Conservation (phyloP, 2,888 invertebrate species). For the Glaucopsyche alexis region DNA sequence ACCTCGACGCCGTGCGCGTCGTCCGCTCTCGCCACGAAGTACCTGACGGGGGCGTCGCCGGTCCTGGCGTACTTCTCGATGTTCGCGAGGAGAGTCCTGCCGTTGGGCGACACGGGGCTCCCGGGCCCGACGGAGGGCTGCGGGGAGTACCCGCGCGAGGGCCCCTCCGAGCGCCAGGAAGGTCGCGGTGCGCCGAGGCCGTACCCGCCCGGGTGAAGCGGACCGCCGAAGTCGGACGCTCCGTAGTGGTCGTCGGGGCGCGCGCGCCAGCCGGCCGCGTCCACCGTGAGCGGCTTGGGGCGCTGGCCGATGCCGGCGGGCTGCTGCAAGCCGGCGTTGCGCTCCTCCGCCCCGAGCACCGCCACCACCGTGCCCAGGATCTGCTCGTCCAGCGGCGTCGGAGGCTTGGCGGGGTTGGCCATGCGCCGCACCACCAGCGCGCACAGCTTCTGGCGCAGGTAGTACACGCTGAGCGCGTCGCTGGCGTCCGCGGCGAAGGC, state of each 20-base stretch:
- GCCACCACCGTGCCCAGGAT: slow-evolving; percentile 83
- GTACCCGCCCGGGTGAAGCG: slow-evolving; percentile 52
- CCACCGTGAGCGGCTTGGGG: slow-evolving; percentile 83
- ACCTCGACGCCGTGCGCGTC: slow-evolving; percentile 78
- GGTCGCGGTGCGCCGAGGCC: slow-evolving; percentile 53
- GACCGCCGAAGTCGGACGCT: slow-evolving; percentile 50
- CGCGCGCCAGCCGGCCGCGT: slow-evolving; percentile 72
- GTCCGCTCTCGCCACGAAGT: slow-evolving; percentile 82
- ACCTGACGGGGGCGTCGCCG: slow-evolving; percentile 54
- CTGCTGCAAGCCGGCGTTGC: slow-evolving; percentile 83
- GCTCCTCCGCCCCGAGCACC: slow-evolving; percentile 86
- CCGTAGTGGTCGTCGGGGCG: slow-evolving; percentile 52
- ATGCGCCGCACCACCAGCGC: slow-evolving; percentile 83
- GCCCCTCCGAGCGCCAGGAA: slow-evolving; percentile 48
- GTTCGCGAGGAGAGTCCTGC: slow-evolving; percentile 60
- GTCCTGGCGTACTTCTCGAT: slow-evolving; percentile 63
- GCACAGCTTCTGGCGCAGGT: slow-evolving; percentile 86
- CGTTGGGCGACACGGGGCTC: slow-evolving; percentile 63
- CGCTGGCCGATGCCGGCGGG: slow-evolving; percentile 88
- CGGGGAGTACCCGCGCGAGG: slow-evolving; percentile 54
- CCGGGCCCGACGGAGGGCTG: slow-evolving; percentile 54
- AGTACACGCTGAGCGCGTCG: slow-evolving; percentile 82
- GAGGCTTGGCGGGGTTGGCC: slow-evolving; percentile 78
- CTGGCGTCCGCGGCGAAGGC: slow-evolving; percentile 84
- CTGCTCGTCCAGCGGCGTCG: slow-evolving; percentile 82